phyloP scores from a whole-genome alignment of 2,888 invertebrate genomes.

The Iphiclides podalirius region DNA sequence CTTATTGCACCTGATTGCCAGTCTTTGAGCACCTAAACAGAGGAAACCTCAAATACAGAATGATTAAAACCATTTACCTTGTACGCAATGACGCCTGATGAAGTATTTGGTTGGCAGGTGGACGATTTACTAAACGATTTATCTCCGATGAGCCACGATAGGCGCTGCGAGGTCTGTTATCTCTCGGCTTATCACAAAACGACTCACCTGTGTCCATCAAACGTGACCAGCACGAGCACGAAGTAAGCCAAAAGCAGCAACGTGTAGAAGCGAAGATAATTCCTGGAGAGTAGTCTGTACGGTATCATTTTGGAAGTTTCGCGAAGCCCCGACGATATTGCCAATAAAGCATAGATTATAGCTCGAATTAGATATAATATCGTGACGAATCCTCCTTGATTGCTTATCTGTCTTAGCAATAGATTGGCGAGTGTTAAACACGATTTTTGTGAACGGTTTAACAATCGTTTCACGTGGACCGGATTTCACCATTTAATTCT shows the following conservation, averaged over 20 bases:
- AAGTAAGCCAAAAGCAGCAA: conserved; percentile 38
- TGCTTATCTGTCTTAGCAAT: conserved; percentile 7
- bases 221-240: conserved; percentile 32
- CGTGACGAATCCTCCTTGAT: conserved; percentile 3
- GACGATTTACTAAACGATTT: conserved; percentile 2
- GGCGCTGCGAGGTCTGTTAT: too few species aligned
- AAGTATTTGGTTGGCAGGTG: too few species aligned
- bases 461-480: not conserved
- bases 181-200: too few species aligned
- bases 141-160: conserved; percentile 12
- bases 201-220: conserved; percentile 42
- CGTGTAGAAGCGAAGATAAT: conserved; percentile 37
- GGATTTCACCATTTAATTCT: not conserved
- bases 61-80: too few species aligned
- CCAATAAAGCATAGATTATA: conserved; percentile 11
- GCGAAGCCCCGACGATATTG: conserved; percentile 5
- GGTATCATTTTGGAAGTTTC: conserved; percentile 20
- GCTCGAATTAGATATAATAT: conserved; percentile 11
- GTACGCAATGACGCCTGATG: too few species aligned
- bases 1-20: too few species aligned
- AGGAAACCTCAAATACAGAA: too few species aligned
- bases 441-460: not conserved
- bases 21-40: too few species aligned
- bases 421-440: not conserved
- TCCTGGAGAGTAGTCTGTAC: conserved; percentile 7